Base-by-base conservation (phyloP, 2,888 invertebrate species). In the Creontiades dilutus region DNA sequence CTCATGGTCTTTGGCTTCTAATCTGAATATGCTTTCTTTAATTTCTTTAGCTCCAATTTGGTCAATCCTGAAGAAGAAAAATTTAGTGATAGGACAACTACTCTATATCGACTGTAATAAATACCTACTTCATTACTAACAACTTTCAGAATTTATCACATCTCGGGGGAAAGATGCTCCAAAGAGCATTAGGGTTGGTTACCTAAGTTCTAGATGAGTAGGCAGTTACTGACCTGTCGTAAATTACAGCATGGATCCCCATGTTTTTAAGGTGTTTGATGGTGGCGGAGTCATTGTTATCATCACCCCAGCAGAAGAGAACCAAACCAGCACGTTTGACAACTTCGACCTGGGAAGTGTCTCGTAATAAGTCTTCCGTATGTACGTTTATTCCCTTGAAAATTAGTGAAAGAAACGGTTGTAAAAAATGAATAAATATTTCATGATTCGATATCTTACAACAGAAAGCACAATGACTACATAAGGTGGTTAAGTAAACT, bases 241-340 rank as follows among this genome's bases (percentile, higher is more conserved):
- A 99, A 93, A 99, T 99, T 90, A 99, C 97, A 78, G 98, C 99
- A 93, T 99, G 98, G 55, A 99, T 95, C 0, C 98, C 98, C 92
- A 98, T 95, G 91, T 96, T 95, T 93, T 98, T 98, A 52, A 99
- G 95, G 93, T 96, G 95, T 92, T 96, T 96, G 89, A 99, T 97
- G 0, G 96, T 97, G 75, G 96, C 96, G 91, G 96, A 96, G 93
- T 97, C 96, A 92, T 98, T 98, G 93, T 98, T 98, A 92, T 98
- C 98, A 92, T 99, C 98, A 46, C 99, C 99, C 99, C 99, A 99
- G 93, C 98, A 98, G 94, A 99, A 99, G 91, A 98, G 95, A 7
- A 98, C 96, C 88, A 99, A 94, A 14, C 97, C 97, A 19, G 96
- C 95, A 92, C 96, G 95, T 92, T 96, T 96, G 1, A 97, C 97